These are phyloP conservation scores for Protosalanx chinensis DNA, from an alignment of 2,797 vertebrate species.

Conservation along the genomic window DNA sequence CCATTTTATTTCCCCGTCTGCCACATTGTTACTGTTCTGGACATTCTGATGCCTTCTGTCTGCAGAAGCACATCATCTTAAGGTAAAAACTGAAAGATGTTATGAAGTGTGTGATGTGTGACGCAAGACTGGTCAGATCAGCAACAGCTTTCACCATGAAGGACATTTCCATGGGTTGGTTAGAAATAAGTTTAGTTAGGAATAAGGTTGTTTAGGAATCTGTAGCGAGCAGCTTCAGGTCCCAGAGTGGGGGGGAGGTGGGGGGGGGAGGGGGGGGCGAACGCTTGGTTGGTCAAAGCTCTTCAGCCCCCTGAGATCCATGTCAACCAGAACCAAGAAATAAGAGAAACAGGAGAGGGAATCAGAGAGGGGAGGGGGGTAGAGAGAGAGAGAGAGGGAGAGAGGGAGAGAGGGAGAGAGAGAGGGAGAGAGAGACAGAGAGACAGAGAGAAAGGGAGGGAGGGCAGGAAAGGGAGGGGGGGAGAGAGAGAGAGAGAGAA, in stretches of 20 bases:
- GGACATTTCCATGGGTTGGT: not conserved
- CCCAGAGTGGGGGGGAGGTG: not conserved
- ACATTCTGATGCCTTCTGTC: too few species aligned
- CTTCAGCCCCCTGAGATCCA: conserved; percentile 57
- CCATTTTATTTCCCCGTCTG: too few species aligned
- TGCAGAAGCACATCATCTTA: too few species aligned
- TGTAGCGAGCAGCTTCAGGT: not conserved
- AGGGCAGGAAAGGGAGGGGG: not conserved
- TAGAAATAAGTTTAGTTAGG: not conserved
- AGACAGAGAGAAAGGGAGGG: too few species aligned
- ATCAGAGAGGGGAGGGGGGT: conserved; percentile 39
- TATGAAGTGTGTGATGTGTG: too few species aligned
- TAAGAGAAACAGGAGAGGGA: conserved; percentile 60
- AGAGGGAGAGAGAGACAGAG: not conserved
- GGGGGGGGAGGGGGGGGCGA: not conserved
- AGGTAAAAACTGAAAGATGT: too few species aligned
- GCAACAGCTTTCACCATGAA: too few species aligned
- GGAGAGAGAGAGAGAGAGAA: too few species aligned
- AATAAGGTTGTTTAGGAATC: not conserved
- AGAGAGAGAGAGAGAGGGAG: not conserved
- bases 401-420: not conserved
- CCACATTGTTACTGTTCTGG: too few species aligned
- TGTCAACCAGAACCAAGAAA: conserved; percentile 61
- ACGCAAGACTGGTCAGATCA: too few species aligned
- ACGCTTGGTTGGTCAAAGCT: conserved; percentile 65